Evolutionary conservation across 2,888 invertebrate species (phyloP), one percentile per base, ranked within the genome.

Genomic region (Agrotis segetum): DNA sequence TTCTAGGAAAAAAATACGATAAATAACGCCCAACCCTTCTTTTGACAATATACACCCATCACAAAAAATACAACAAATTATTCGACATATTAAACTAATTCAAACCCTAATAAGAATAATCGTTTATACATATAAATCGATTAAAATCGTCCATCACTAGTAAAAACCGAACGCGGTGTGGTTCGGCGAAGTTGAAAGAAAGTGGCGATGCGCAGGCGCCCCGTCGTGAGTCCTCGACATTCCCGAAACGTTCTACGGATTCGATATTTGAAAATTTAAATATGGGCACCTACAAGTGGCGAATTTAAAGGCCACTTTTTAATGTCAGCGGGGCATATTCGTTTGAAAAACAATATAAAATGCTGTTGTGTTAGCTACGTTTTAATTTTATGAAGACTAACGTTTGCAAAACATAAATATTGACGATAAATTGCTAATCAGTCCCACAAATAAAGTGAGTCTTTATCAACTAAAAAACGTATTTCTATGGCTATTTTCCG

Each of bases 181-280:
- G 77, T 89, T 92, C 94, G 94, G 93, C 91, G 83, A 89, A 91
- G 90, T 92, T 93, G 81, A 95, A 95, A 94, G 94, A 92, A 92
- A 92, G 92, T 91, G 91, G 88, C 91, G 90, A 87, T 86, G 87
- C 86, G 85, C 87, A 84, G 90, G 87, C 94, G 87, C 92, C 94
- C 94, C 92, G 94, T 77, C 78, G 94, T 74, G 93, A 88, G 91
- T 91, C 91, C 91, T 90, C 89, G 84, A 86, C 89, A 87, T 89
- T 90, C 88, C 89, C 89, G 87, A 90, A 90, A 89, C 87, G 88
- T 89, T 84, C 86, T 85, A 85, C 84, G 78, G 86, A 86, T 88
- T 87, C 82, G 81, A 85, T 88, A 88, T 87, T 87, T 87, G 85
- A 82, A 86, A 87, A 85, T 87, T 84, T 85, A 85, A 85, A 87